Conservation (phyloP, 2,888 invertebrate species). For the Ypsolopha scabrella region DNA sequence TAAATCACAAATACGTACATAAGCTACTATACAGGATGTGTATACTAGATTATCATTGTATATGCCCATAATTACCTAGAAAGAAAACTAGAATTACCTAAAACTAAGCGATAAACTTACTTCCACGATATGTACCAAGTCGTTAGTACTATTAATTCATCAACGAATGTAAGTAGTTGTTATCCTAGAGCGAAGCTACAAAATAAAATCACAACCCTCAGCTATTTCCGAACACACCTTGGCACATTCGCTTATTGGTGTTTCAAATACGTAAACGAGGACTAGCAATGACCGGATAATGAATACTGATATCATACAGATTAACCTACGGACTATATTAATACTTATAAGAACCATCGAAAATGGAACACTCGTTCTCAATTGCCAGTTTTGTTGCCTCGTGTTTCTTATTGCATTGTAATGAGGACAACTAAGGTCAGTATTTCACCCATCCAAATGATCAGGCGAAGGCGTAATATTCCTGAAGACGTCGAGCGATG, state of each 20-base stretch:
- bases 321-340: no score
- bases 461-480: slow-evolving; percentile 44
- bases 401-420: no score
- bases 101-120: slow-evolving; percentile 31
- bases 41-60: no score
- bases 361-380: no score
- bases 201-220: slow-evolving; percentile 47
- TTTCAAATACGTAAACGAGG: slow-evolving; percentile 16
- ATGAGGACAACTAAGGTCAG: neutral
- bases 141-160: neutral
- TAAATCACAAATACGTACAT: slow-evolving; percentile 20
- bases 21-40: neutral
- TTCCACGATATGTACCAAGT: slow-evolving; percentile 40
- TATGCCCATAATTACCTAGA: neutral
- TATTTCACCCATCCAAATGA: slow-evolving; percentile 2
- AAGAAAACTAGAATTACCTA: slow-evolving; percentile 2
- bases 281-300: slow-evolving; percentile 9
- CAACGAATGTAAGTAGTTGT: slow-evolving; percentile 12
- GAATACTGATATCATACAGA: neutral
- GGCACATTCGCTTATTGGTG: slow-evolving; percentile 26
- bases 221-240: slow-evolving; percentile 20
- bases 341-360: no score
- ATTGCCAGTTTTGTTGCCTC: no score
- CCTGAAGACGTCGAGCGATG: slow-evolving; percentile 37
- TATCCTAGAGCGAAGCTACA: slow-evolving; percentile 17